Base-by-base conservation (phyloP, 1,140 invertebrate species). In the Solenopsis invicta region DNA sequence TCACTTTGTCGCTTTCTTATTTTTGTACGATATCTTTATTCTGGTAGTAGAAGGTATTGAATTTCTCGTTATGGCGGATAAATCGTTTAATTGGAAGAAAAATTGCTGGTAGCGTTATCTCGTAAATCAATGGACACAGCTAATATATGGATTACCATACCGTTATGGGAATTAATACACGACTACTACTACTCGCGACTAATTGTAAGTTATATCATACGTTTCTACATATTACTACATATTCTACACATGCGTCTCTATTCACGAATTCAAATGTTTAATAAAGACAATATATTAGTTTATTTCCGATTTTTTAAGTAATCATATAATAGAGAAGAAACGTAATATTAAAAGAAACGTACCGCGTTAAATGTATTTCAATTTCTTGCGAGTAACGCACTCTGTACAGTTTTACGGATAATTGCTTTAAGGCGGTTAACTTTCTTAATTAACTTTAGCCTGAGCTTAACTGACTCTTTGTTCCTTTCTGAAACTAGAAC, bases 141-240 rank as follows among this genome's bases (percentile, higher is more conserved):
- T 86, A 89, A 89, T 88, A 71, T 76, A 81, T 52, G 80, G 80
- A 89, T 89, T 88, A 89, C 59, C 52, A 16, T 24, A 59, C 50
- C 52, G 76, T 66, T 87, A 78, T 78, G 41, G 74, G 52, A 85
- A 52, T 71, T 88, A 89, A 88, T 89, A 48, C 54, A 86, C 29
- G 66, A 75, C 71, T 66, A 75, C 76, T 88, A 54, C 34, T 59
- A 69, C 34, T 69, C 45, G 34, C 34, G n/a, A 78, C 21, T 81
- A 71, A 81, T 69, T 78, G 18, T 66, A 78, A 78, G n/a, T 77
- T 78, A 67, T 78, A 78, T 13, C 13, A 66, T 29, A 37, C 34
- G 37, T n/a, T 56, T 45, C 50, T 24, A 4, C 13, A n/a, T 29
- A 56, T 69, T 54, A 81, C 18, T 29, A 29, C 29, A 29, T 21